phyloP scores from a whole-genome alignment of 2,113 vertebrate genomes.

The Sapajus apella region DNA sequence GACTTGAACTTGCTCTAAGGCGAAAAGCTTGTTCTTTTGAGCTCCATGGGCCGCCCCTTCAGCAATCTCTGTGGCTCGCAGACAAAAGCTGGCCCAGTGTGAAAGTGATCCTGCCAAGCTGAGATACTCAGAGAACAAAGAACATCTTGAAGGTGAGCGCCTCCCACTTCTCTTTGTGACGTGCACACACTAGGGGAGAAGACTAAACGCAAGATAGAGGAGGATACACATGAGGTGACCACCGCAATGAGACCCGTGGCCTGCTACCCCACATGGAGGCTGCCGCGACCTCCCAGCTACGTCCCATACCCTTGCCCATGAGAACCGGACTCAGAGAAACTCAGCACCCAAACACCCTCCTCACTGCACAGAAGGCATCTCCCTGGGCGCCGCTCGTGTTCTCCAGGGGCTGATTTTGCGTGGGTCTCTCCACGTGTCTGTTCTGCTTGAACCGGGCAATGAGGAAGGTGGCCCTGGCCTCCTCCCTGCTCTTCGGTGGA shows the following conservation, averaged over 20 bases:
- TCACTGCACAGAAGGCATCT: not conserved
- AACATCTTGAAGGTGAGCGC: not conserved
- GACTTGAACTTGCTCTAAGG: not conserved
- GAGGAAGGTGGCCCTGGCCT: not conserved
- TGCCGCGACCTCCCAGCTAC: not conserved
- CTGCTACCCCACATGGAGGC: not conserved
- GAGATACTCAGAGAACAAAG: not conserved
- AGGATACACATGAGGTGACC: too few species aligned
- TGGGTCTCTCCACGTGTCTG: not conserved
- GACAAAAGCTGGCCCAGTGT: not conserved
- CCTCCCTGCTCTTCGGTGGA: not conserved
- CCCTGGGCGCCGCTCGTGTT: fast-evolving
- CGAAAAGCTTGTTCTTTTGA: too few species aligned
- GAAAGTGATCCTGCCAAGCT: not conserved
- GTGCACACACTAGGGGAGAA: too few species aligned
- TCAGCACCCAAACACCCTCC: not conserved
- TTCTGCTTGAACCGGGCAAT: not conserved
- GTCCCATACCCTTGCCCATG: fast-evolving
- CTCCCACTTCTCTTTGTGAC: not conserved
- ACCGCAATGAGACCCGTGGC: not conserved
- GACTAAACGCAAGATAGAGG: not conserved
- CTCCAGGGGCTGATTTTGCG: not conserved
- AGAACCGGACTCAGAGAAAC: not conserved
- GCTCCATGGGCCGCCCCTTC: not conserved
- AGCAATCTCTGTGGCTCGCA: not conserved